Conservation (phyloP, 37 sponge, comb jelly and placozoan genomes). For the Mnemiopsis leidyi region DNA sequence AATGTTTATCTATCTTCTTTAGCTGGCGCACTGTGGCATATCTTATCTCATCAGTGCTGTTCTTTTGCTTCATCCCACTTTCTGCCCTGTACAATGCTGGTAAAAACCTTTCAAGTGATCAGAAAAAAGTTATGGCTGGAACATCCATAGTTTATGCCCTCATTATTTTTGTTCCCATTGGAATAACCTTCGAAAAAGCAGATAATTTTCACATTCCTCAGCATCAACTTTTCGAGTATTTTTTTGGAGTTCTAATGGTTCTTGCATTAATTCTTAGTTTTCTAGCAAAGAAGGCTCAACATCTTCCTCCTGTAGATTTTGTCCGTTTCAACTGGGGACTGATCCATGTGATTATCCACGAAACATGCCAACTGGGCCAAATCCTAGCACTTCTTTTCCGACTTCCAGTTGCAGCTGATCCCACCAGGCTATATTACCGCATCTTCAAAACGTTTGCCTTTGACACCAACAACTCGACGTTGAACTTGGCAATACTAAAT, state of each 20-base stretch:
- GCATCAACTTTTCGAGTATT: conserved; percentile 11
- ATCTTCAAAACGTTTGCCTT: not conserved
- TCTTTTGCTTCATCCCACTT: conserved; percentile 19
- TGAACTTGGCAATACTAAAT: not conserved
- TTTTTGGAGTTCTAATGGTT: not conserved
- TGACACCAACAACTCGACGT: not conserved
- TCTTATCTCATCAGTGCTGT: not conserved
- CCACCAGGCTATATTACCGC: not conserved
- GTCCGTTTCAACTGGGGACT: not conserved
- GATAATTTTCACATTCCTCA: not conserved
- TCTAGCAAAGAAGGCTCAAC: not conserved
- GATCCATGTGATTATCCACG: not conserved
- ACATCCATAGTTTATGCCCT: not conserved
- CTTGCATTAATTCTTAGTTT: not conserved
- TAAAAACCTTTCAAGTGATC: not conserved
- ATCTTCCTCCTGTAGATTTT: not conserved
- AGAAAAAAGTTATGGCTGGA: not conserved
- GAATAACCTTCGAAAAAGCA: not conserved
- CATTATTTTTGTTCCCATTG: not conserved
- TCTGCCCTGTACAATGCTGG: not conserved
- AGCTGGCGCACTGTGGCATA: not conserved
- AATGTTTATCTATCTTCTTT: not conserved
- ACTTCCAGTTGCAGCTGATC: not conserved
- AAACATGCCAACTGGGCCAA: not conserved
- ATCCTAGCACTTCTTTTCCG: not conserved